Percentiles rank a stretch among this genome's conserved stretches.
phyloP scores from a whole-genome alignment of 2,113 vertebrate genomes.

The Vicugna pacos region DNA sequence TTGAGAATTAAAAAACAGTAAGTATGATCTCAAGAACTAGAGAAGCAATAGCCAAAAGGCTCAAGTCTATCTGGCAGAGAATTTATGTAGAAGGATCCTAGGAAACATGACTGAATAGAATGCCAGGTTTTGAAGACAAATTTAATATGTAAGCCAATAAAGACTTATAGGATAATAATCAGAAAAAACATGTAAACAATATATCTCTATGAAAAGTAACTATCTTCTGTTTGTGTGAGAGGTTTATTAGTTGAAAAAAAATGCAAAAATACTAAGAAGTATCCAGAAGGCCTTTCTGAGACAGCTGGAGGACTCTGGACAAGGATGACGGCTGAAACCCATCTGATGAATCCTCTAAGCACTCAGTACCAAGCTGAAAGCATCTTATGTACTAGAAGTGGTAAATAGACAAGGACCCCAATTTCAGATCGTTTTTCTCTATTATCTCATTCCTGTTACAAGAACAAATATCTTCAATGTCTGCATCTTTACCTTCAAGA shows the following conservation, averaged over 20 bases:
- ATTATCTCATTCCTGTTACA: background rate
- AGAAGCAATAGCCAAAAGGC: background rate
- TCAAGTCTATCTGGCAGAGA: background rate
- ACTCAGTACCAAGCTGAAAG: background rate
- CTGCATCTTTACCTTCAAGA: background rate
- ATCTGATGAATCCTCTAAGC: background rate
- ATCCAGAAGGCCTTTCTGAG: background rate
- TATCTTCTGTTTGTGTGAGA: background rate
- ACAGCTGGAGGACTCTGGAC: background rate
- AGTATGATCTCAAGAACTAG: background rate
- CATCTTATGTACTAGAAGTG: background rate
- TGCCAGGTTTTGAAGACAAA: background rate
- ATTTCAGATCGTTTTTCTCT: background rate
- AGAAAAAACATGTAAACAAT: background rate
- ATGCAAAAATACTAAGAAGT: background rate
- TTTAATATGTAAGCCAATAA: background rate
- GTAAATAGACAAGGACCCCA: background rate
- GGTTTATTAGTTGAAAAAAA: background rate
- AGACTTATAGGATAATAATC: background rate
- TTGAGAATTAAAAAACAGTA: background rate
- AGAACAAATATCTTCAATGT: background rate
- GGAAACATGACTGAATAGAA: background rate
- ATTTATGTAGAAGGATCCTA: background rate
- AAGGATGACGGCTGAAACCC: background rate
- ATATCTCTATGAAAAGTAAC: background rate